A percentile compares a stretch with the other conserved stretches of the same genome.
Conservation (phyloP, 2,888 invertebrate genomes). For the Macaria notata region DNA sequence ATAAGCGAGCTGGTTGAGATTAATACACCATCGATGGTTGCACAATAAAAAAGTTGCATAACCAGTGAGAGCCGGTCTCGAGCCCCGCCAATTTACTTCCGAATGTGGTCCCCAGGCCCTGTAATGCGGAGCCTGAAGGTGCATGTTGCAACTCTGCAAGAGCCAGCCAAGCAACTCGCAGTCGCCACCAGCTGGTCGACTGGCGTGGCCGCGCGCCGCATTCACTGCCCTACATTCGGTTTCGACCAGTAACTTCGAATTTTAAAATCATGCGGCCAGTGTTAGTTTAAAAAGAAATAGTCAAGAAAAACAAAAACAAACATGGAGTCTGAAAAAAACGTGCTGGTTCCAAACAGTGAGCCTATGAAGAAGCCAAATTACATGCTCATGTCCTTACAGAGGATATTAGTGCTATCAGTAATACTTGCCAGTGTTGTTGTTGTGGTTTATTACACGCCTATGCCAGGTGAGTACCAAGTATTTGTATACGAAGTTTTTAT, state of each 20-base stretch:
- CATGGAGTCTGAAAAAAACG: constrained; percentile 66
- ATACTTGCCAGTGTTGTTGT: constrained; percentile 86
- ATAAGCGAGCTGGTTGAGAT: constrained; percentile 30
- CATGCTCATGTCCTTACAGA: constrained; percentile 83
- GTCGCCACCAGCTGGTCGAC: constrained; percentile 68
- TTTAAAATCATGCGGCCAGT: constrained; percentile 47
- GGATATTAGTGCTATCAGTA: constrained; percentile 84
- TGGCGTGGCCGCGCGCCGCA: constrained; percentile 62
- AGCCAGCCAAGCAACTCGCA: constrained; percentile 45
- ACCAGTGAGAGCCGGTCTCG: constrained; percentile 60
- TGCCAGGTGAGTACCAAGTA: constrained; percentile 82
- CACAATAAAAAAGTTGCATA: constrained; percentile 65
- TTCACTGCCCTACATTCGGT: constrained; percentile 26
- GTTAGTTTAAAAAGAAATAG: background rate
- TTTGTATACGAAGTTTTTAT: too few relatives aligned
- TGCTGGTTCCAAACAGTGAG: constrained; percentile 43
- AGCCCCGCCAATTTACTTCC: constrained; percentile 62
- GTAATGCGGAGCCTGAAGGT: constrained; percentile 38
- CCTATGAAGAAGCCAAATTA: constrained; percentile 72
- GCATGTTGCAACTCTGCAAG: constrained; percentile 49
- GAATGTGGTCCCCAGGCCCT: constrained; percentile 53
- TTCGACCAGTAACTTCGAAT: constrained; percentile 8
- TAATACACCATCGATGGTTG: constrained; percentile 42
- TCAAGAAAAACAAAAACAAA: constrained; percentile 23
- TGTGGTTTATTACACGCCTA: constrained; percentile 87